These are phyloP conservation scores for Agrochola lychnidis DNA, from an alignment of 2,888 invertebrate species.

Conservation along the genomic window DNA sequence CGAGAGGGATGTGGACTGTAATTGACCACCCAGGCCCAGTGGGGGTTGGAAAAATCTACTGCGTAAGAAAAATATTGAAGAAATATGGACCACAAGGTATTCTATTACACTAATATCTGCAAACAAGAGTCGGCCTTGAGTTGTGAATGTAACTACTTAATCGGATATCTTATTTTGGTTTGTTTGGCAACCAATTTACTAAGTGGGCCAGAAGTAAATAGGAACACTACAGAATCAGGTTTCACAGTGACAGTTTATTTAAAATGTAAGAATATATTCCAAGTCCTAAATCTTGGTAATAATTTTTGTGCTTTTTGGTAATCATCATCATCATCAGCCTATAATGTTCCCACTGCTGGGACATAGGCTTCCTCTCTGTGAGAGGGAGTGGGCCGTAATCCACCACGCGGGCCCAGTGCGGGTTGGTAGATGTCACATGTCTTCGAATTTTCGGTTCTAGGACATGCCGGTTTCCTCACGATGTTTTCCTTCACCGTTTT, in stretches of 20 bases:
- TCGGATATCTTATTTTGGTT: conserved; percentile 26
- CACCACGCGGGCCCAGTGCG: too few species aligned
- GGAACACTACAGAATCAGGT: background rate
- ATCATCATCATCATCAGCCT: too few species aligned
- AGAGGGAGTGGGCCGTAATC: too few species aligned
- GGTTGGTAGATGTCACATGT: too few species aligned
- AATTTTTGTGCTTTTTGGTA: background rate
- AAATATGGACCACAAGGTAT: conserved; percentile 17
- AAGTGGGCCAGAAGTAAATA: conserved; percentile 17
- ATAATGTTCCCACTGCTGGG: too few species aligned
- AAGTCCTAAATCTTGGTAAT: background rate
- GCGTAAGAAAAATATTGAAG: too few species aligned
- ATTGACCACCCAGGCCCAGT: too few species aligned
- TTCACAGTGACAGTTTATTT: background rate
- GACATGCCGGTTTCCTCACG: too few species aligned
- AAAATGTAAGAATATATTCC: background rate
- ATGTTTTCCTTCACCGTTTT: too few species aligned
- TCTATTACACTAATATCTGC: conserved; percentile 22
- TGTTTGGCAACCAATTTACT: conserved; percentile 43
- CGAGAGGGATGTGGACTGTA: too few species aligned
- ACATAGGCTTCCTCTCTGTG: too few species aligned
- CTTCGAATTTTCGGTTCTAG: too few species aligned
- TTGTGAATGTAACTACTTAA: conserved; percentile 14
- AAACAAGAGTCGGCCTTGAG: conserved; percentile 18
- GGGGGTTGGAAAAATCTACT: background rate